phyloP scores from a whole-genome alignment of 2,113 vertebrate species.

The Anthoscopus minutus region DNA sequence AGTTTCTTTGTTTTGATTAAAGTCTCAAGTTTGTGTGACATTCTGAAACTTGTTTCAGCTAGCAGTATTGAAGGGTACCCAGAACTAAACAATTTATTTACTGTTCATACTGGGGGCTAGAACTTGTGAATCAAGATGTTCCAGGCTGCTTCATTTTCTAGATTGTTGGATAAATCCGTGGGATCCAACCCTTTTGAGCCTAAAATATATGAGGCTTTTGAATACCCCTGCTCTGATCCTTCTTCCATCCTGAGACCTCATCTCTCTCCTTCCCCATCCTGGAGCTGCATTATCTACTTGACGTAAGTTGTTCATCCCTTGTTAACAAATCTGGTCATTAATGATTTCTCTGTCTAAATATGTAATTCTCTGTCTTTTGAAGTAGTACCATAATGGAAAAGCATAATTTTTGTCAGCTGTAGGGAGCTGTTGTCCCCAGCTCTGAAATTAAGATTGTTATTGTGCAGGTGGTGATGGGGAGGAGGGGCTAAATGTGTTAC shows the following conservation, averaged over 20 bases:
- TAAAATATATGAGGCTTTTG: background rate
- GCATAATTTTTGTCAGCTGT: background rate
- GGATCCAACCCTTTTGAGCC: background rate
- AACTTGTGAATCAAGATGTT: background rate
- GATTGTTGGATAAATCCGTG: background rate
- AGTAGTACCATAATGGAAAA: background rate
- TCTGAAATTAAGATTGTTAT: background rate
- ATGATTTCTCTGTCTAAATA: background rate
- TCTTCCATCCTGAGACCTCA: background rate
- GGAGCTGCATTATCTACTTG: background rate
- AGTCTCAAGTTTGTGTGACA: background rate
- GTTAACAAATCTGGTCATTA: background rate
- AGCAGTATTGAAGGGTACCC: background rate
- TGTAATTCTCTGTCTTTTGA: background rate
- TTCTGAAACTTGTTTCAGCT: background rate
- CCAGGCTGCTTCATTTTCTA: background rate
- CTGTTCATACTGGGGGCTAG: background rate
- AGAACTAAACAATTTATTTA: background rate
- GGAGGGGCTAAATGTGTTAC: background rate
- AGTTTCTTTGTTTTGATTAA: background rate
- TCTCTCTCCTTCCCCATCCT: background rate
- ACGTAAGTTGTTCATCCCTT: accelerated
- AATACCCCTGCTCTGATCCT: background rate
- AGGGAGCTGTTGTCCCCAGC: background rate
- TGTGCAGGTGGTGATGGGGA: background rate